Percentiles rank a stretch among this genome's conserved stretches.
Conservation (phyloP, 2,888 invertebrate species). For the Cosmorhoe ocellata region DNA sequence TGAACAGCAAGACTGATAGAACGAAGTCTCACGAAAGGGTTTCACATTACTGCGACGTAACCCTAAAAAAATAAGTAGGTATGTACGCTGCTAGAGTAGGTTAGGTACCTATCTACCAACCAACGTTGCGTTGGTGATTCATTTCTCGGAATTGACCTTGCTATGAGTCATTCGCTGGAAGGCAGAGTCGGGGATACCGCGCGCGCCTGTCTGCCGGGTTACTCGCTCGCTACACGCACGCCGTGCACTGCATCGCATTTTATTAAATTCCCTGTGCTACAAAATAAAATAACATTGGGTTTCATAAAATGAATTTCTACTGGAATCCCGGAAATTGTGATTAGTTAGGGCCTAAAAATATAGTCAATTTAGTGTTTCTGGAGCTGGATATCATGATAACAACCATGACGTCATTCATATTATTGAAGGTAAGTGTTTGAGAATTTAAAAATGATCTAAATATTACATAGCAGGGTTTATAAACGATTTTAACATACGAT, state of each 20-base stretch:
- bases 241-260: constrained; percentile 62
- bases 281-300: constrained; percentile 43
- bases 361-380: constrained; percentile 57
- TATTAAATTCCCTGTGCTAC: constrained; percentile 51
- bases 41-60: too few species aligned
- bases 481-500: neutral
- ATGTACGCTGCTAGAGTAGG: neutral
- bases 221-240: constrained; percentile 73
- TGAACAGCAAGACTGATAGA: too few species aligned
- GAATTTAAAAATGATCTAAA: constrained; percentile 12
- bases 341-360: constrained; percentile 41
- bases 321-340: constrained; percentile 50
- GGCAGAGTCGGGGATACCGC: constrained; percentile 83
- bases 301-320: constrained; percentile 55
- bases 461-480: constrained; percentile 6
- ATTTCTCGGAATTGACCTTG: constrained; percentile 84
- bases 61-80: neutral
- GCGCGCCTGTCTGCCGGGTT: constrained; percentile 81
- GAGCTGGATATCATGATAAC: constrained; percentile 81
- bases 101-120: constrained; percentile 11
- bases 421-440: constrained; percentile 71
- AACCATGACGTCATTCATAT: constrained; percentile 82
- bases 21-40: too few species aligned
- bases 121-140: constrained; percentile 77
- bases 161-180: constrained; percentile 83